Base-by-base conservation (phyloP, 2,888 invertebrate genomes). In the Stenodema calcarata region DNA sequence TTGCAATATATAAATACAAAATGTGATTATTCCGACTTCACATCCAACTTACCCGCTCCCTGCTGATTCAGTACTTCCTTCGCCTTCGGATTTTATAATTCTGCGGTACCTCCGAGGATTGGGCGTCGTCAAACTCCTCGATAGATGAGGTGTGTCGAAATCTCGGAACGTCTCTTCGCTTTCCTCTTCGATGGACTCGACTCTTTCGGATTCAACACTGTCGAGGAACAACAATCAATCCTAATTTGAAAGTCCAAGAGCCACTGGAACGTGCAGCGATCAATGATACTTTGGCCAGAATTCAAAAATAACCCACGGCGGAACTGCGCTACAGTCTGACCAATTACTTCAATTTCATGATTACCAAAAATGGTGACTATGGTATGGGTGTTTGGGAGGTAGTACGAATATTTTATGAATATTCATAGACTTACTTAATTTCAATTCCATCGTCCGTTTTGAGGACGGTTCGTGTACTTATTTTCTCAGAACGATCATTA, bases 391-490 rank as follows among this genome's bases (percentile, higher is more conserved):
- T 18, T 54, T 54, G 4, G 4, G 4, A n/a, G 23, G 9, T 9
- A 18, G n/a, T 54, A 54, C 54, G 3, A 4, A 54, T 23, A 54
- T 54, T 9, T 54, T 23, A 35, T 7, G 7, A 35, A 35, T 7
- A 35, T 4, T 7, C 7, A 12, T 44, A 2, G n/a, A 82, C 84
- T 84, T 73, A 84, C 84, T 84, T 84, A 28, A 84, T 84, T 54
- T 84, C 84, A 73, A 84, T 84, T 18, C 84, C 84, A n/a, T 84
- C 75, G 3, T 84, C 84, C 0, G 84, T 84, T 75, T 84, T 84
- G 47, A 84, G 84, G 23, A 84, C 84, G 47, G 70, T 27, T 16
- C 84, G 30, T n/a, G 70, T 82, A 44, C 41, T 78, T 16, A 50
- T 80, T 28, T 47, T 84, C 18, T 84, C 84, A 9, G 27, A 18